These are phyloP conservation scores for Zelleria hepariella DNA, from an alignment of 2,888 invertebrate genomes.

Conservation along the genomic window DNA sequence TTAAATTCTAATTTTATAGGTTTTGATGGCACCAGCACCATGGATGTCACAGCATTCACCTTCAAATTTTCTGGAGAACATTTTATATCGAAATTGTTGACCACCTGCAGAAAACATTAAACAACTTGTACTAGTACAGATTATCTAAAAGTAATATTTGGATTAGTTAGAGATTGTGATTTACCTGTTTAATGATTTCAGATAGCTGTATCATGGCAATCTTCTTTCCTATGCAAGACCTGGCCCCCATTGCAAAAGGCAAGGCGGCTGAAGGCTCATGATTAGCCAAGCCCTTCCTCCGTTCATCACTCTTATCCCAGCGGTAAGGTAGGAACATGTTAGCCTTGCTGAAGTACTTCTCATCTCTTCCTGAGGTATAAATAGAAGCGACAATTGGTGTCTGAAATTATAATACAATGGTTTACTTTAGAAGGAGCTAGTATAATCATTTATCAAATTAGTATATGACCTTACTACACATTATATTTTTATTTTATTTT, in stretches of 20 bases:
- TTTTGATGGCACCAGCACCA: conserved; percentile 71
- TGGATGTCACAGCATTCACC: conserved; percentile 65
- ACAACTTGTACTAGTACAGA: neutral
- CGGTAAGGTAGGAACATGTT: conserved; percentile 80
- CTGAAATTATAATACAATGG: conserved; percentile 52
- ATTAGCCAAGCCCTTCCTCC: conserved; percentile 48
- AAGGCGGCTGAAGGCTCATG: conserved; percentile 77
- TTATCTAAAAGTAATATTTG: neutral
- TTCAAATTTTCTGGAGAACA: conserved; percentile 48
- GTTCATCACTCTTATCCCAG: conserved; percentile 76
- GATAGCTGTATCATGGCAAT: conserved; percentile 84
- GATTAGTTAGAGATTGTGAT: conserved; percentile 3
- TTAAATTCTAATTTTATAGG: conserved; percentile 49
- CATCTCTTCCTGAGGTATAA: conserved; percentile 86
- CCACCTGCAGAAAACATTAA: conserved; percentile 56
- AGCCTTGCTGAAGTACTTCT: conserved; percentile 77
- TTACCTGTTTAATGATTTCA: conserved; percentile 76
- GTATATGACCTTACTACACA: neutral
- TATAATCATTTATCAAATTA: neutral
- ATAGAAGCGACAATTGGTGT: conserved; percentile 86
- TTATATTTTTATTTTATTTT: neutral
- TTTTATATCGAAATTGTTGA: conserved; percentile 65
- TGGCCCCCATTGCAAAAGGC: conserved; percentile 86
- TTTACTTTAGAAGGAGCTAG: neutral
- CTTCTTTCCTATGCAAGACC: conserved; percentile 87